phyloP scores from a whole-genome alignment of 2,113 vertebrate species.

The Aegithalos caudatus region DNA sequence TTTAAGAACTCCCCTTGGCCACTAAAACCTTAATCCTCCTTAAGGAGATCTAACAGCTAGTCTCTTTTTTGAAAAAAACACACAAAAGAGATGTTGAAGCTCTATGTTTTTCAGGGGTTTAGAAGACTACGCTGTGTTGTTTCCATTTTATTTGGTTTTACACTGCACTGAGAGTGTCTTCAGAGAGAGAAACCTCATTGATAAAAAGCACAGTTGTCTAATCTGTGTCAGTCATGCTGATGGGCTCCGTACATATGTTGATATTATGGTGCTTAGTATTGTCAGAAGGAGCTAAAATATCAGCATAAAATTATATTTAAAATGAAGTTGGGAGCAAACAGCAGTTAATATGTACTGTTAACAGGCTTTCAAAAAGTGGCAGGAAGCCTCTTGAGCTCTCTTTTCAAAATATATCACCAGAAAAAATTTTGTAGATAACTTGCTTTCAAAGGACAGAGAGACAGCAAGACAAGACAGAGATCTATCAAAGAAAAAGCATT shows the following conservation, averaged over 20 bases:
- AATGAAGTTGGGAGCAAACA: neutral
- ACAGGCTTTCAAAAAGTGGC: neutral
- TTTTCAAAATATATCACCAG: neutral
- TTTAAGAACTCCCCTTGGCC: neutral
- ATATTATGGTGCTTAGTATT: neutral
- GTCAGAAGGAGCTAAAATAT: neutral
- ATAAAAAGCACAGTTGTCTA: neutral
- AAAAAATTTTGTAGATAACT: neutral
- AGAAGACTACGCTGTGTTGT: neutral
- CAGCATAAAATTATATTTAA: neutral
- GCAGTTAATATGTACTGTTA: neutral
- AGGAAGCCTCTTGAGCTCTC: neutral
- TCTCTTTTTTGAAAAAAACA: neutral
- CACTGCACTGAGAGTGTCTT: neutral
- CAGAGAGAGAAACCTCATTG: neutral
- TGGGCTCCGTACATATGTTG: neutral
- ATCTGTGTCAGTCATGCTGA: neutral
- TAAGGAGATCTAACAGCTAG: neutral
- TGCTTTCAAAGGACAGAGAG: neutral
- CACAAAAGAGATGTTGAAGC: neutral
- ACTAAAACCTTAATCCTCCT: neutral
- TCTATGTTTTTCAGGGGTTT: neutral
- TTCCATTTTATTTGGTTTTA: neutral
- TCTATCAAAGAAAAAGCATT: neutral
- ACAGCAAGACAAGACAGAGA: neutral